phyloP scores from a whole-genome alignment of 1,140 invertebrate species.

The Vanessa atalanta region DNA sequence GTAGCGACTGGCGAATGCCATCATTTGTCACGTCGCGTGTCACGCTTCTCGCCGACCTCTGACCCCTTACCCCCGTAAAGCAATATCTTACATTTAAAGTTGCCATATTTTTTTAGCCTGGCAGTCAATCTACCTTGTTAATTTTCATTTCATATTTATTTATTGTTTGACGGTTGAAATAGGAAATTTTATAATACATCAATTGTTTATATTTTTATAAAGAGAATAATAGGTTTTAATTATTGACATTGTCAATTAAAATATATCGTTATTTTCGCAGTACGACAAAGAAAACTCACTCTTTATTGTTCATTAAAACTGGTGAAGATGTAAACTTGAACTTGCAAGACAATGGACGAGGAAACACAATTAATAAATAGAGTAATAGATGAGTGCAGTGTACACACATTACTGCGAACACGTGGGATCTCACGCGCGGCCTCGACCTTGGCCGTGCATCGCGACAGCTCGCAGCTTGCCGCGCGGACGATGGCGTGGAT shows the following conservation, averaged over 20 bases:
- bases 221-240: too few relatives aligned
- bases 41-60: background rate
- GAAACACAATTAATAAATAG: background rate
- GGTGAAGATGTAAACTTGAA: conserved; percentile 3
- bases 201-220: too few relatives aligned
- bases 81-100: background rate
- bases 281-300: too few relatives aligned
- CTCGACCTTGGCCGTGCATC: conserved; percentile 8
- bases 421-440: conserved; percentile 3
- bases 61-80: background rate
- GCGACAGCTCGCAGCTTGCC: background rate
- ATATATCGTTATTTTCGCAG: too few relatives aligned
- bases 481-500: too few relatives aligned
- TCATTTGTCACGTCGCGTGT: background rate
- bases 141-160: background rate
- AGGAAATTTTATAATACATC: too few relatives aligned
- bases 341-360: conserved; percentile 21
- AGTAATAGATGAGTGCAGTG: background rate
- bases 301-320: conserved; percentile 12
- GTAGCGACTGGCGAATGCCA: background rate
- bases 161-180: too few relatives aligned
- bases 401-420: background rate
- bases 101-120: background rate
- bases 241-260: too few relatives aligned
- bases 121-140: background rate